Evolutionary conservation across 2,888 invertebrate species (phyloP), one percentile per base, ranked within the genome.

Genomic region (Calephelis perditalis): DNA sequence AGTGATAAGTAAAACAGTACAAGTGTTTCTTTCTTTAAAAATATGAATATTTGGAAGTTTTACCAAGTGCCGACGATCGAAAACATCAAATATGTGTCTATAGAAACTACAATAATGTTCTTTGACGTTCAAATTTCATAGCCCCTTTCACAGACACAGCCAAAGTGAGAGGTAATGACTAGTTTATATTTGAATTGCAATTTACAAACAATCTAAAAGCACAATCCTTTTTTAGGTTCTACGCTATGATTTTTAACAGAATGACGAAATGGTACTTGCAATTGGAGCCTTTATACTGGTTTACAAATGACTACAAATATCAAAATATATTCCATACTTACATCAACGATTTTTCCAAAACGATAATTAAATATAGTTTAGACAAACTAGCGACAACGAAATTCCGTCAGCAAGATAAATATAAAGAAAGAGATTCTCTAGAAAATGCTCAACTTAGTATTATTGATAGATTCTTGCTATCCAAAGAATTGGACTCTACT

Each of bases 201-300:
- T 15, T 15, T 15, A 15, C 15, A 15, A 15, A 15, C 15, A 15
- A 15, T 37, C 37, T 37, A 5, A 37, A 37, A 37, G 37, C 6
- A 37, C 5, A 9, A 26, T 26, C 10, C 10, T 9, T 52, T 52
- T 52, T 11, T 9, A 88, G 88, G 6, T 7, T 77, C 0, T 88
- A 87, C 69, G 72, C 79, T 5, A 62, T 77, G 46, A 63, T 79
- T 0, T 87, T 86, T 65, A 67, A 76, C 10, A 76, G 86, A 65
- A 88, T 88, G 86, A 84, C 82, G 0, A 81, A 76, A 66, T 88
- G 87, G 87, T 85, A 84, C 60, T 71, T 83, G 2, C 87, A 88
- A 70, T 78, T 86, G 10, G 75, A 82, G 10, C 83, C 82, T 0
- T 58, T 84, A 0, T 88, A 77, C 65, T 76, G 82, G 78, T 12